phyloP scores from a whole-genome alignment of 37 sponge, comb jelly and placozoan species.

The Sycon ciliatum region DNA sequence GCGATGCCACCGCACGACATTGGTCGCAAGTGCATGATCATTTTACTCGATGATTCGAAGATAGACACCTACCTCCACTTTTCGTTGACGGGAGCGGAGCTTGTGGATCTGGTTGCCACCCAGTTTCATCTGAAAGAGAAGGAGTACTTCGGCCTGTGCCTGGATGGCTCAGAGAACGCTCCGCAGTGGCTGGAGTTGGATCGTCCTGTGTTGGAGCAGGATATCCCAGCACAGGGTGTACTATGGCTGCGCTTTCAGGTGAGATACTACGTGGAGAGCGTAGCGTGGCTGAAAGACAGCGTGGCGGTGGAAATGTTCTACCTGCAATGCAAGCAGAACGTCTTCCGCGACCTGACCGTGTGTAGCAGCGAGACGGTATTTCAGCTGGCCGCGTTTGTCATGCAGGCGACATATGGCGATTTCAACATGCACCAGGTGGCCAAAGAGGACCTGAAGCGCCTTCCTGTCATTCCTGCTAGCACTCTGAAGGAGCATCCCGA shows the following conservation, averaged over 20 bases:
- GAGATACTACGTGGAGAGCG: conserved; percentile 59
- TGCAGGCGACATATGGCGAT: conserved; percentile 41
- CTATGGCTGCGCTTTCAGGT: background rate
- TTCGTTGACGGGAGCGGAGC: conserved; percentile 39
- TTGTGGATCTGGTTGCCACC: conserved; percentile 61
- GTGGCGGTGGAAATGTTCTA: conserved; percentile 60
- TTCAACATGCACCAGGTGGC: conserved; percentile 22
- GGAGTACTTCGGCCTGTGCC: conserved; percentile 48
- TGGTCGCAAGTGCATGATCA: conserved; percentile 47
- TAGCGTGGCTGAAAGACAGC: conserved; percentile 37
- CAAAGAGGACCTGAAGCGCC: background rate
- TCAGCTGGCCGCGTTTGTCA: conserved; percentile 50
- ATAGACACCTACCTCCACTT: conserved; percentile 44
- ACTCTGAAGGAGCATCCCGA: conserved; percentile 11
- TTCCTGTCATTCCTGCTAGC: background rate
- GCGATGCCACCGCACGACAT: too few relatives aligned
- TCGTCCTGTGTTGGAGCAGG: conserved; percentile 61
- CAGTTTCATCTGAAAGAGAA: conserved; percentile 56
- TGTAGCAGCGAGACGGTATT: conserved; percentile 29
- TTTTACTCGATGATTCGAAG: conserved; percentile 51
- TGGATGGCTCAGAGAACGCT: conserved; percentile 10
- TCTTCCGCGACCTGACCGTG: conserved; percentile 29
- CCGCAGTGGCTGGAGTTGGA: conserved; percentile 63
- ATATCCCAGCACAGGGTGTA: conserved; percentile 33
- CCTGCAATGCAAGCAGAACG: conserved; percentile 43